Conservation (phyloP, 2,888 invertebrate genomes). For the Beris chalybata region DNA sequence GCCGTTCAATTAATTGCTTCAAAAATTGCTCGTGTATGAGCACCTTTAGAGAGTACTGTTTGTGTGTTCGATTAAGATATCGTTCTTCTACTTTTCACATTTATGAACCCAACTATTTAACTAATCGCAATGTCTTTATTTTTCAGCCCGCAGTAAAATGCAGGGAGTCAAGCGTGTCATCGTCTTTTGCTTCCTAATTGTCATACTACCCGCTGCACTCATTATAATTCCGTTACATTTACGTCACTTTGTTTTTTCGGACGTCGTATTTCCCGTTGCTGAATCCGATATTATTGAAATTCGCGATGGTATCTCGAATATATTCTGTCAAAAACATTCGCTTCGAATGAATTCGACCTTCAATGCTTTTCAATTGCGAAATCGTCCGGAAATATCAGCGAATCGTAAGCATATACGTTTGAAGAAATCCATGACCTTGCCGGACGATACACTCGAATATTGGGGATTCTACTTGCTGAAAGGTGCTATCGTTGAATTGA, state of each 20-base stretch:
- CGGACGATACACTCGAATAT: slow-evolving; percentile 84
- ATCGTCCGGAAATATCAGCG: slow-evolving; percentile 68
- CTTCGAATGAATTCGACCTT: slow-evolving; percentile 73
- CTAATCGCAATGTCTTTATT: neutral
- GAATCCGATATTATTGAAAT: slow-evolving; percentile 85
- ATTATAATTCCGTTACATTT: slow-evolving; percentile 78
- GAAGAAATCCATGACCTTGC: slow-evolving; percentile 79
- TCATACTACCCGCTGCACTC: slow-evolving; percentile 72
- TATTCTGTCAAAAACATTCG: slow-evolving; percentile 79
- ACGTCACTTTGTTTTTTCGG: slow-evolving; percentile 73
- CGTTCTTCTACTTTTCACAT: neutral
- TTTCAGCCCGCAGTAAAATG: slow-evolving; percentile 67
- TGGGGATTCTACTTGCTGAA: slow-evolving; percentile 84
- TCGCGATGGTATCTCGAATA: slow-evolving; percentile 77
- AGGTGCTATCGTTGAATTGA: slow-evolving; percentile 75
- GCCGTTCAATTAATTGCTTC: no score
- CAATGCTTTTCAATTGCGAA: slow-evolving; percentile 74
- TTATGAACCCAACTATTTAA: neutral
- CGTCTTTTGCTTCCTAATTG: slow-evolving; percentile 75
- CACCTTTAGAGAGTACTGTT: neutral
- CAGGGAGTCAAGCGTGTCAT: slow-evolving; percentile 77
- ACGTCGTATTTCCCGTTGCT: slow-evolving; percentile 75
- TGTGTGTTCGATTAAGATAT: neutral
- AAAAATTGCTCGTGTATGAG: no score
- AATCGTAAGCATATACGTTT: slow-evolving; percentile 74